Base-by-base conservation (phyloP, 2,113 vertebrate genomes). In the Solenodon paradoxus region DNA sequence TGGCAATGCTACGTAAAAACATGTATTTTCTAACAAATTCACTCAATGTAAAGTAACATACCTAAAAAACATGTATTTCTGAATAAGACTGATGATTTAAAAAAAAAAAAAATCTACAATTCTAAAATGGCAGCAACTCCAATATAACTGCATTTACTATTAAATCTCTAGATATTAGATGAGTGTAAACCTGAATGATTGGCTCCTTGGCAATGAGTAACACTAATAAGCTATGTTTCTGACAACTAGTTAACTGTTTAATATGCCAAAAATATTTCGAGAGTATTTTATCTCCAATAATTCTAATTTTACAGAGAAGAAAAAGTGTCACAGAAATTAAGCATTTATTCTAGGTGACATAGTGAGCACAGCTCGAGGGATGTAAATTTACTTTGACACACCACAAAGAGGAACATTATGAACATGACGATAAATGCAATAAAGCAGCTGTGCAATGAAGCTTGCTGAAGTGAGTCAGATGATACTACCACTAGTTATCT, bases 161-260 rank as follows among this genome's bases (percentile, higher is more conserved):
- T 72, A 95, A 88, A 38, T 94, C 68, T 72, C 20, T 82, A 90
- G 16, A 42, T 19, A 55, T 4, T 3, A 49, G 22, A 72, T 77
- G 47, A 94, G 22, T 42, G 63, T 51, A 93, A 95, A 95, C 10
- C 26, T 68, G 51, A 94, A 92, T 49, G 6, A 77, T 28, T 78
- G 17, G 47, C 74, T 96, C 24, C 38, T 74, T 63, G 57, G 30
- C 61, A 88, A 68, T 90, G 20, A 80, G 35, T 93, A 88, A 83
- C 17, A 66, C 57, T 87, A 38, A 90, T 51, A 90, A 87, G 74
- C 66, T 93, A 4, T 22, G 91, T 47, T 91, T 59, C 61, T 49
- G 57, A 61, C 68, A 94, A 90, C 16, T 55, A 90, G 57, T 57
- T 87, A 75, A 92, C 38, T 51, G 83, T 32, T 94, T 94, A 95